A percentile compares a stretch with the other conserved stretches of the same genome.
These are phyloP conservation scores for Cotesia chilonis DNA, from an alignment of 1,140 invertebrate genomes.

Conservation along the genomic window DNA sequence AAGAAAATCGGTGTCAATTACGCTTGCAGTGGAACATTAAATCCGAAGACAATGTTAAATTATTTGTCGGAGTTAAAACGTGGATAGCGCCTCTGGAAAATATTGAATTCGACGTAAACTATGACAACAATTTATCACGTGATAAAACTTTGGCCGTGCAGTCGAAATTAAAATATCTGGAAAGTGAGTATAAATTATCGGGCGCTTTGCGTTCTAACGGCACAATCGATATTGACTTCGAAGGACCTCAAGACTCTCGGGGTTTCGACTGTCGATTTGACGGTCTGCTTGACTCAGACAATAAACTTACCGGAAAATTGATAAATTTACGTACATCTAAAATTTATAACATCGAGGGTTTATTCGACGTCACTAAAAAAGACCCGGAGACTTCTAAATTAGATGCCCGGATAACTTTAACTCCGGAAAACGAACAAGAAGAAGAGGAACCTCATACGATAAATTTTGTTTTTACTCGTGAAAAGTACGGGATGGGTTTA, in stretches of 20 bases:
- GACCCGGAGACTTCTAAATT: conserved; percentile 13
- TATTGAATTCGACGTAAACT: conserved; percentile 62
- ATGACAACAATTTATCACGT: conserved; percentile 51
- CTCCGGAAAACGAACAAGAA: conserved; percentile 33
- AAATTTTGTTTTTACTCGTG: conserved; percentile 42
- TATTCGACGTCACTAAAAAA: conserved; percentile 29
- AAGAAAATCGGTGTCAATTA: conserved; percentile 56
- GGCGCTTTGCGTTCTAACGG: conserved; percentile 43
- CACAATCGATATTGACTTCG: conserved; percentile 43
- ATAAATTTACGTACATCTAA: conserved; percentile 40
- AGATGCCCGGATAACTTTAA: conserved; percentile 31
- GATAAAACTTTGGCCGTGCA: conserved; percentile 47
- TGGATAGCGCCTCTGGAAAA: conserved; percentile 65
- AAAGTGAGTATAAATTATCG: conserved; percentile 46
- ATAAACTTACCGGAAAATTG: conserved; percentile 49
- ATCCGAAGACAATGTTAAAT: conserved; percentile 62
- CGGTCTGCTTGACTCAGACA: conserved; percentile 37
- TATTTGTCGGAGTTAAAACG: conserved; percentile 63
- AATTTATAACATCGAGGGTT: conserved; percentile 39
- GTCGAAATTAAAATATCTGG: conserved; percentile 43
- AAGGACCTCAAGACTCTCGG: conserved; percentile 38
- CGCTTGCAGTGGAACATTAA: conserved; percentile 65
- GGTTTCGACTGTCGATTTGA: conserved; percentile 49
- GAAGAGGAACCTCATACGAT: conserved; percentile 22
- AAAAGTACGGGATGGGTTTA: conserved; percentile 43